phyloP scores from a whole-genome alignment of 2,113 vertebrate genomes.

The Diphyllodes magnificus region DNA sequence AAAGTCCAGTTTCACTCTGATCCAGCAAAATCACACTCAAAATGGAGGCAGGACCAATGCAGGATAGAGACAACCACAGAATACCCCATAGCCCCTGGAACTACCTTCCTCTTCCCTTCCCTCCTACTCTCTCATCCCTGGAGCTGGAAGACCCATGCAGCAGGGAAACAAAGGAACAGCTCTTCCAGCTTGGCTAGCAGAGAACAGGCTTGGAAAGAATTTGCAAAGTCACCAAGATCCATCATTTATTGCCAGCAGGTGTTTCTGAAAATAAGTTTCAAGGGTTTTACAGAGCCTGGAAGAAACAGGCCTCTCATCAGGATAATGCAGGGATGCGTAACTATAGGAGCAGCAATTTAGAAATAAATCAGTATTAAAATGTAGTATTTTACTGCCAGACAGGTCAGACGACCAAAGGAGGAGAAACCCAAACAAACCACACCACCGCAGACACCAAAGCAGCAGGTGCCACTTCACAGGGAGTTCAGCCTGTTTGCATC shows the following conservation, averaged over 20 bases:
- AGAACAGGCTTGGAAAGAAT: neutral
- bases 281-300: neutral
- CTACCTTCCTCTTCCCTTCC: neutral
- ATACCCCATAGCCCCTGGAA: fast-evolving
- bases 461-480: neutral
- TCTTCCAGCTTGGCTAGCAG: neutral
- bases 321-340: neutral
- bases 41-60: neutral
- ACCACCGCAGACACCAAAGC: neutral
- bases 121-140: neutral
- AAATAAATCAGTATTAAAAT: neutral
- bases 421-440: neutral
- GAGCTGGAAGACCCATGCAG: neutral
- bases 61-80: neutral
- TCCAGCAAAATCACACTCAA: neutral
- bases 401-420: neutral
- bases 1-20: neutral
- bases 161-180: neutral
- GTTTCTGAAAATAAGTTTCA: neutral
- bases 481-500: neutral
- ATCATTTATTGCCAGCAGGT: neutral
- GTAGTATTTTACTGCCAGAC: neutral
- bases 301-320: neutral
- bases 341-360: neutral
- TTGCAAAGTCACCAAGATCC: neutral